A percentile compares a stretch with the other conserved stretches of the same genome.
Conservation (phyloP, 2,888 invertebrate genomes). For the Yponomeuta cagnagella region DNA sequence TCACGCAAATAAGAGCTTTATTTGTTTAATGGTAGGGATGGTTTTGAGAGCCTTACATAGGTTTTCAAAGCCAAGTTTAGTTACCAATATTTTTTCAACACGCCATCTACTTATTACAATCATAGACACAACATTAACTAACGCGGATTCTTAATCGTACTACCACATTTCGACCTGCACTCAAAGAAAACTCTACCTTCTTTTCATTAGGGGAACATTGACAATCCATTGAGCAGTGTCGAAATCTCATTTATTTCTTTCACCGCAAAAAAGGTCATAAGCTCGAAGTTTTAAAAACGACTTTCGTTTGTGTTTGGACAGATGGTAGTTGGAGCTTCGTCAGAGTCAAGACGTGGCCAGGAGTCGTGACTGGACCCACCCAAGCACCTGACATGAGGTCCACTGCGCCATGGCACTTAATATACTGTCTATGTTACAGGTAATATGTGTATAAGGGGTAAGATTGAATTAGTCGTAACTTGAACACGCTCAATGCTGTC, state of each 20-base stretch:
- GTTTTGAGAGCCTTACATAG: neutral
- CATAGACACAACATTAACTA: conserved; percentile 71
- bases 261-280: conserved; percentile 29
- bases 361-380: conserved; percentile 67
- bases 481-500: too few relatives aligned
- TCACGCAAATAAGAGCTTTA: neutral
- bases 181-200: conserved; percentile 29
- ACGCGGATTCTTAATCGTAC: conserved; percentile 48
- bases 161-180: conserved; percentile 2
- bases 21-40: neutral
- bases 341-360: conserved; percentile 9
- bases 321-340: conserved; percentile 23
- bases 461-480: too few relatives aligned
- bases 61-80: conserved; percentile 19
- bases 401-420: conserved; percentile 19
- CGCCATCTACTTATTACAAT: conserved; percentile 75
- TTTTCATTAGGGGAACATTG: neutral
- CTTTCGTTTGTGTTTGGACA: conserved; percentile 25
- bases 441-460: neutral
- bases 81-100: conserved; percentile 74
- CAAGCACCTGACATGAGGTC: conserved; percentile 62
- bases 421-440: neutral
- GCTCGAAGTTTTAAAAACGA: neutral
- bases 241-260: conserved; percentile 23
- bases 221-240: conserved; percentile 23